Base-by-base conservation (phyloP, 37 sponge, comb jelly and placozoan species). In the Spongilla lacustris region DNA sequence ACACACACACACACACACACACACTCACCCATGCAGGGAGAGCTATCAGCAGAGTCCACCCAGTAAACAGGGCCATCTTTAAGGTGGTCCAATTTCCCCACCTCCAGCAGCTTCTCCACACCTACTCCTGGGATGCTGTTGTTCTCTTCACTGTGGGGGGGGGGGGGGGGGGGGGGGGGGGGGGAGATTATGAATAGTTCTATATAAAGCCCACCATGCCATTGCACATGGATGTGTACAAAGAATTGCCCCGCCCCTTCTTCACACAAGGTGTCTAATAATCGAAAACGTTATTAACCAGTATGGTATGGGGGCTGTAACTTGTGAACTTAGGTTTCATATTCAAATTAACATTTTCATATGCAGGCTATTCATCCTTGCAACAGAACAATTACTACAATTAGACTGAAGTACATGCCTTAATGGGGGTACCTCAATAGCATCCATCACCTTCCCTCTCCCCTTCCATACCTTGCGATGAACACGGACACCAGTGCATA, bases 21-120 rank as follows among this genome's bases (percentile, higher is more conserved):
- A 29, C 68, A 26, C 46, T 69, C 31, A 79, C 94, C 94, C 75
- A 94, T 84, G 83, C 94, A 90, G 0, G 94, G 94, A 21, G 90
- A 31, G 41, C 48, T 76, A 70, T 94, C 94, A 66, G 94, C 91
- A 0, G 88, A 80, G 88, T 94, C 94, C 21, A 94, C 90, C 94
- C 94, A 94, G 79, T 76, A 90, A 11, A 90, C 38, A 25, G 94
- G 94, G 0, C 94, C 94, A 73, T 75, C 36, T 81, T 87, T 94
- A 24, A 90, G 37, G 38, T 76, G 66, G 58, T 94, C 94, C 36
- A 94, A 79, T n/a, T 67, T 85, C 2, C 94, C 94, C 27, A 80
- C 66, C 78, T 86, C 81, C 84, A 94, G 19, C 83, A 94, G 70
- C 82, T 84, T 83, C 72, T 94, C 94, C 36, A 90, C 85, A 34